A percentile compares a stretch with the other conserved stretches of the same genome.
phyloP scores from a whole-genome alignment of 2,797 vertebrate species.

The Crocodylus rhombifer region DNA sequence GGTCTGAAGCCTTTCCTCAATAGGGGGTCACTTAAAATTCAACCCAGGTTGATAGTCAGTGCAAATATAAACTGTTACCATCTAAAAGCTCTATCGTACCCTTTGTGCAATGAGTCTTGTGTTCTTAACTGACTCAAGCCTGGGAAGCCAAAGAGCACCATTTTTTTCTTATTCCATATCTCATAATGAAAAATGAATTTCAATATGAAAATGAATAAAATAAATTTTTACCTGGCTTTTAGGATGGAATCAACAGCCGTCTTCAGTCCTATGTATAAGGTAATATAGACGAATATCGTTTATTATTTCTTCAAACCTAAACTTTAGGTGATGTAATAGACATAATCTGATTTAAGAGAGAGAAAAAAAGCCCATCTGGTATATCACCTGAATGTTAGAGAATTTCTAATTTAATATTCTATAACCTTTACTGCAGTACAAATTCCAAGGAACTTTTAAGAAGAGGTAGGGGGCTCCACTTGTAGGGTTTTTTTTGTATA shows the following conservation, averaged over 20 bases:
- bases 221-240: neutral
- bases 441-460: neutral
- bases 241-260: neutral
- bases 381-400: neutral
- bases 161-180: neutral
- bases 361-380: neutral
- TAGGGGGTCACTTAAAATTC: constrained; percentile 42
- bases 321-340: neutral
- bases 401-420: neutral
- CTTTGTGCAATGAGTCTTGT: neutral
- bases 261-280: neutral
- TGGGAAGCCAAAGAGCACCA: neutral
- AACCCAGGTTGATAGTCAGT: neutral
- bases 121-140: neutral
- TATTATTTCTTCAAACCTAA: neutral
- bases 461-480: too few species aligned
- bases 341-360: neutral
- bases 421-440: neutral
- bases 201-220: neutral
- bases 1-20: neutral
- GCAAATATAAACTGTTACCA: constrained; percentile 59
- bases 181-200: neutral
- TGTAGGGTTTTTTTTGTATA: neutral
- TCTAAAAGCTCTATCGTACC: constrained; percentile 40
- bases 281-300: neutral